Percentiles rank a stretch among this genome's conserved stretches.
These are phyloP conservation scores for Ibidorhyncha struthersii DNA, from an alignment of 2,113 vertebrate genomes.

Conservation along the genomic window DNA sequence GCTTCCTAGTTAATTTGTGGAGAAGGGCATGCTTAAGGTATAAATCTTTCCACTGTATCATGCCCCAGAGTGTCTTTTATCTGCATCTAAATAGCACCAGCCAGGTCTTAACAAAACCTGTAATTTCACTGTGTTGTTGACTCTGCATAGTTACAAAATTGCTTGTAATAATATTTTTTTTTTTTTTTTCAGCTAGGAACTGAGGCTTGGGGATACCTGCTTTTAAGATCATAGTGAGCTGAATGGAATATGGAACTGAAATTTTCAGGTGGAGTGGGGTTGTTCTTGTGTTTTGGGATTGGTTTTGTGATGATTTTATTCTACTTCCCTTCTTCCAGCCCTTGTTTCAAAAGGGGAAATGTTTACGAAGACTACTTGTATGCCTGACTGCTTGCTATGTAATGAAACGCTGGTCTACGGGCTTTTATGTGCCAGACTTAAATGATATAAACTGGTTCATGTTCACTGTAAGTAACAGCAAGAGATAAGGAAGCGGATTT, in stretches of 20 bases:
- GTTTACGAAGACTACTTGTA: neutral
- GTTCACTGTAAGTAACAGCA: neutral
- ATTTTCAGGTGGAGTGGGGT: neutral
- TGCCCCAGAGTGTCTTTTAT: neutral
- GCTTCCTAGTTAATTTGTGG: conserved; percentile 22
- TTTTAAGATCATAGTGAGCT: neutral
- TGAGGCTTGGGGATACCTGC: neutral
- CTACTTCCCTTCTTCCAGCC: neutral
- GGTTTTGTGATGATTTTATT: neutral
- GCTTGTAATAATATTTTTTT: neutral
- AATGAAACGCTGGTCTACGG: neutral
- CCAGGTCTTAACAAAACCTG: neutral
- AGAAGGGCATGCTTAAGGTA: neutral
- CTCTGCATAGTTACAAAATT: neutral
- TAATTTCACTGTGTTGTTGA: neutral
- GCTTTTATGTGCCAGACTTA: neutral
- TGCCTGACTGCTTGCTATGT: neutral
- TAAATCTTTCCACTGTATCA: neutral
- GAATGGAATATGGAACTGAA: neutral
- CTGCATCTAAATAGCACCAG: neutral
- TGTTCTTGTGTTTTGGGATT: neutral
- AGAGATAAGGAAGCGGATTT: neutral
- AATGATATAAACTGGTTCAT: neutral
- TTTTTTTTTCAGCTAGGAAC: neutral
- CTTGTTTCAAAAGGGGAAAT: neutral